Evolutionary conservation across 64 coral and sea anemone genomes (phyloP).

Genomic region (Acropora yongei): DNA sequence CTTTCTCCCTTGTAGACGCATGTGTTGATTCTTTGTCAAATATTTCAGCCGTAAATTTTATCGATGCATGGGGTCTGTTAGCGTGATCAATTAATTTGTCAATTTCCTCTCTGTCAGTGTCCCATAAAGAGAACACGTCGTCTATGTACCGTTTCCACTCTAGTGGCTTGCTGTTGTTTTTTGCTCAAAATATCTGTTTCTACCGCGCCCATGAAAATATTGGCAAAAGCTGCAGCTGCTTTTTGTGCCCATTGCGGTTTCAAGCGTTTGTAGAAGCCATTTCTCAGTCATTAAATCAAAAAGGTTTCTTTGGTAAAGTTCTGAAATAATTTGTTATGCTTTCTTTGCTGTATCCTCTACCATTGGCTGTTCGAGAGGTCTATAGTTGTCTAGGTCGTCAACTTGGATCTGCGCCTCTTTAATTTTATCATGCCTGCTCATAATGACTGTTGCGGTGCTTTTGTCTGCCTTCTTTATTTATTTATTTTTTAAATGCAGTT

Average conservation of each 20-base stretch:
- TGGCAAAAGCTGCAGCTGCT: no score
- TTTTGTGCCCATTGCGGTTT: no score
- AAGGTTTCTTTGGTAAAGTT: not conserved
- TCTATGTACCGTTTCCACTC: slow-evolving; percentile 5
- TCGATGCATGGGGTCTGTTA: no score
- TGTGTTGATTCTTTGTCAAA: not conserved
- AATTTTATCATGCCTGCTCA: slow-evolving; percentile 19
- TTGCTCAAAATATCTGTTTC: not conserved
- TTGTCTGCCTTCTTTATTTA: not conserved
- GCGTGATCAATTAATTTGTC: not conserved
- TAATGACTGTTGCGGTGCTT: not conserved
- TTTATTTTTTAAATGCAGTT: not conserved
- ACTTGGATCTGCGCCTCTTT: slow-evolving; percentile 6
- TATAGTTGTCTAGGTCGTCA: slow-evolving; percentile 19
- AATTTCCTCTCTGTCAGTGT: not conserved
- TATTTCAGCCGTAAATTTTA: not conserved
- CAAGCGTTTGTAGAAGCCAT: slow-evolving; percentile 7
- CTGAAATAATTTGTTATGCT: not conserved
- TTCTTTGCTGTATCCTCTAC: slow-evolving; percentile 8
- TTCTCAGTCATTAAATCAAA: slow-evolving; percentile 22
- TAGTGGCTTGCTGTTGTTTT: slow-evolving; percentile 32
- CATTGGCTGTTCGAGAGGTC: not conserved
- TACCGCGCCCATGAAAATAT: no score
- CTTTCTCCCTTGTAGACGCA: not conserved
- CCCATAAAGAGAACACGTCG: not conserved